These are phyloP conservation scores for Myzus persicae DNA, from an alignment of 1,140 invertebrate species.

Conservation along the genomic window DNA sequence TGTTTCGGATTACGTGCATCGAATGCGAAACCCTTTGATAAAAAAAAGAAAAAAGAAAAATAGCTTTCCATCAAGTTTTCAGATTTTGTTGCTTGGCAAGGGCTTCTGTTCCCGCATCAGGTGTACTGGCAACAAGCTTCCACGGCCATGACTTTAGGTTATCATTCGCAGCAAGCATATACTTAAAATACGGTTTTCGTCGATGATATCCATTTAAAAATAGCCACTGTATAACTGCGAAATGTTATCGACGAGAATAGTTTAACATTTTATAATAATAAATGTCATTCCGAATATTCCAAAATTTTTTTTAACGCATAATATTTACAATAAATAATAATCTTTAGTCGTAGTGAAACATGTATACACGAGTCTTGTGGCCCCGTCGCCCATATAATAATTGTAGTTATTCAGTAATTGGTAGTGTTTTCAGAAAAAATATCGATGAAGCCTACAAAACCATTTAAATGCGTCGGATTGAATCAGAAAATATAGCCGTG, in stretches of 20 bases:
- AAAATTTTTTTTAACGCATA: too few relatives aligned
- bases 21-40: not conserved
- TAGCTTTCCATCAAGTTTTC: not conserved
- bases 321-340: too few relatives aligned
- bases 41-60: not conserved
- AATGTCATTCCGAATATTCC: not conserved
- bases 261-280: not conserved
- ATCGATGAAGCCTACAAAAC: not conserved
- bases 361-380: not conserved
- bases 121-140: not conserved
- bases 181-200: not conserved
- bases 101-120: not conserved
- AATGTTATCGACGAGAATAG: too few relatives aligned
- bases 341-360: not conserved
- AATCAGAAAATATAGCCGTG: too few relatives aligned
- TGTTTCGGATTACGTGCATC: constrained; percentile 23
- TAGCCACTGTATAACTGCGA: not conserved
- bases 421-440: not conserved
- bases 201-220: not conserved
- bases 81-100: not conserved
- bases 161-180: not conserved
- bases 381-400: not conserved
- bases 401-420: not conserved
- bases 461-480: not conserved
- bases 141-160: not conserved